Evolutionary conservation across 2,797 vertebrate genomes (phyloP).

Genomic region (Rhinophrynus dorsalis): DNA sequence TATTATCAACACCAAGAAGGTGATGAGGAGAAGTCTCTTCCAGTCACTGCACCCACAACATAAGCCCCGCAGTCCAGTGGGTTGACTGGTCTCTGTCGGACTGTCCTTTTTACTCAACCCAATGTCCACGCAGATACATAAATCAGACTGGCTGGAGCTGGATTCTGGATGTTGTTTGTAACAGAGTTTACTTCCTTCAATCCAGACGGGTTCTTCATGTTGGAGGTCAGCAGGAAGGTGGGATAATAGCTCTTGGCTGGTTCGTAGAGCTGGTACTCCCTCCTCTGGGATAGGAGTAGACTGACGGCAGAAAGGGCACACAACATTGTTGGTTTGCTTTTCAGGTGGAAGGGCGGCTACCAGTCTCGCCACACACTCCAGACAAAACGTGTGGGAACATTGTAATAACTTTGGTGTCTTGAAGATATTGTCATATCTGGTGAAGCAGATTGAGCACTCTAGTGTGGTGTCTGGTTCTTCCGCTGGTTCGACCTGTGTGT

Average conservation of each 20-base stretch:
- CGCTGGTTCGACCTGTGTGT: constrained; percentile 51
- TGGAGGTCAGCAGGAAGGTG: constrained; percentile 80
- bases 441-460: constrained; percentile 96
- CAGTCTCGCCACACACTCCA: constrained; percentile 92
- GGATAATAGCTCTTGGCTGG: constrained; percentile 82
- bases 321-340: constrained; percentile 65
- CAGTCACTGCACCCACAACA: constrained; percentile 74
- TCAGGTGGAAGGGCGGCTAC: constrained; percentile 68
- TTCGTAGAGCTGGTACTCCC: constrained; percentile 80
- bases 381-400: constrained; percentile 91
- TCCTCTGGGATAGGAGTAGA: constrained; percentile 75
- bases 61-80: constrained; percentile 45
- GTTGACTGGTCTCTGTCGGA: fast-evolving
- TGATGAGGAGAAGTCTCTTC: constrained; percentile 80
- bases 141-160: constrained; percentile 38
- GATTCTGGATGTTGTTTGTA: constrained; percentile 62
- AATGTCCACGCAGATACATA: constrained; percentile 84
- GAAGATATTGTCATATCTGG: constrained; percentile 90
- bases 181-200: constrained; percentile 89
- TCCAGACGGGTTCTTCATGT: constrained; percentile 81
- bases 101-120: constrained; percentile 71
- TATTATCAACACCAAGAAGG: constrained; percentile 74
- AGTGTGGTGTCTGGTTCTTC: constrained; percentile 63
- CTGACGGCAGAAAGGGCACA: constrained; percentile 89
- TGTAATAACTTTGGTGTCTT: constrained; percentile 90